Percentiles rank a stretch among this genome's conserved stretches.
These are phyloP conservation scores for Psittacula echo DNA, from an alignment of 2,797 vertebrate species.

Conservation along the genomic window DNA sequence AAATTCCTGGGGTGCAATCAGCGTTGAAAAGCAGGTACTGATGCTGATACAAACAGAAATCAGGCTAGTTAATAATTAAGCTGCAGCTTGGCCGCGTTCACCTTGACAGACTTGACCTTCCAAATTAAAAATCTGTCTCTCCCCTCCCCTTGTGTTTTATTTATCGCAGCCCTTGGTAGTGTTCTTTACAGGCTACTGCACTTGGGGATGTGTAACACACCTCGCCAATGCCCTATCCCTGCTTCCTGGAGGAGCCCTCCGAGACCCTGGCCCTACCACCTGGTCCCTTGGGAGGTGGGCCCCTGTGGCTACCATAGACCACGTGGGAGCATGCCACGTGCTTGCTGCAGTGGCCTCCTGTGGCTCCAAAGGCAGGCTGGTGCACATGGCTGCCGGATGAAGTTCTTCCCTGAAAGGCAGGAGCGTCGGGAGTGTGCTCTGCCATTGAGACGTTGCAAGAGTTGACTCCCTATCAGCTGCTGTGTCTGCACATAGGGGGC, in stretches of 20 bases:
- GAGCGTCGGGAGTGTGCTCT: neutral
- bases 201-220: no score
- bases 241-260: neutral
- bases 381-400: neutral
- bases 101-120: conserved; percentile 66
- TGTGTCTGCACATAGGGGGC: neutral
- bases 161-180: neutral
- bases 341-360: neutral
- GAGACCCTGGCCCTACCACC: neutral
- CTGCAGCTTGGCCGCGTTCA: conserved; percentile 53
- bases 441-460: neutral
- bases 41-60: conserved; percentile 66
- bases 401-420: neutral
- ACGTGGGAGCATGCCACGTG: fast-evolving
- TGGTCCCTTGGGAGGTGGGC: neutral
- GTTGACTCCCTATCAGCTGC: neutral
- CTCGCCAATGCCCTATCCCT: neutral
- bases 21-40: conserved; percentile 30
- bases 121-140: conserved; percentile 14
- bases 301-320: neutral
- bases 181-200: neutral
- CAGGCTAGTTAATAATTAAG: conserved; percentile 72
- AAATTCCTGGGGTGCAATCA: conserved; percentile 20
- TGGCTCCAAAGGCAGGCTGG: neutral
- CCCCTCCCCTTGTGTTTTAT: neutral